Percentiles rank a stretch among this genome's conserved stretches.
Conservation (phyloP, 2,113 vertebrate species). For the Thunnus maccoyii region DNA sequence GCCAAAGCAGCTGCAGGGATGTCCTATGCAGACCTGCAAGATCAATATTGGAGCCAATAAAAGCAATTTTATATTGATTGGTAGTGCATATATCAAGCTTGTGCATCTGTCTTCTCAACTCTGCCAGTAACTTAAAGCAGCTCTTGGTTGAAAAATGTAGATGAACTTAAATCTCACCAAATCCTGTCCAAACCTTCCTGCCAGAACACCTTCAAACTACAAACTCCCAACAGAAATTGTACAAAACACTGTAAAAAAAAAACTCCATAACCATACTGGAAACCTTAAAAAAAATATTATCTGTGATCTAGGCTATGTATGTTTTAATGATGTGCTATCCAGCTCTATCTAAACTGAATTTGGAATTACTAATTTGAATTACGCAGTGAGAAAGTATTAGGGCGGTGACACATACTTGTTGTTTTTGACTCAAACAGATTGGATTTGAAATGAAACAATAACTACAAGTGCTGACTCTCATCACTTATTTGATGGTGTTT, state of each 20-base stretch:
- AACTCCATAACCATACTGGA: neutral
- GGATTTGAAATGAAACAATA: neutral
- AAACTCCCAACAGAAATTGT: too few species aligned
- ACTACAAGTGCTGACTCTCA: neutral
- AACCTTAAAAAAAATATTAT: too few species aligned
- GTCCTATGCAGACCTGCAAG: neutral
- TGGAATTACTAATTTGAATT: neutral
- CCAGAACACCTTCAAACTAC: too few species aligned
- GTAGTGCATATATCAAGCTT: neutral
- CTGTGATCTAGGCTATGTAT: neutral
- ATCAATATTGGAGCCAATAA: neutral
- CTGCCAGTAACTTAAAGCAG: too few species aligned
- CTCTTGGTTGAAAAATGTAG: too few species aligned
- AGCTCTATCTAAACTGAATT: neutral
- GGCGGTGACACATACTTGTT: neutral
- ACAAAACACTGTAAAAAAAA: neutral
- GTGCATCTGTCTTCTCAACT: too few species aligned
- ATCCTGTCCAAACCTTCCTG: too few species aligned
- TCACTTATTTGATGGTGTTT: neutral
- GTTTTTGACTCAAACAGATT: neutral
- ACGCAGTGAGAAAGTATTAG: neutral
- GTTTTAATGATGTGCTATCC: neutral
- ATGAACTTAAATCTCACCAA: too few species aligned
- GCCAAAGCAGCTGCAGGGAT: neutral
- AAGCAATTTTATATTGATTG: neutral